Base-by-base conservation (phyloP, 2,113 vertebrate genomes). In the Saccopteryx bilineata region DNA sequence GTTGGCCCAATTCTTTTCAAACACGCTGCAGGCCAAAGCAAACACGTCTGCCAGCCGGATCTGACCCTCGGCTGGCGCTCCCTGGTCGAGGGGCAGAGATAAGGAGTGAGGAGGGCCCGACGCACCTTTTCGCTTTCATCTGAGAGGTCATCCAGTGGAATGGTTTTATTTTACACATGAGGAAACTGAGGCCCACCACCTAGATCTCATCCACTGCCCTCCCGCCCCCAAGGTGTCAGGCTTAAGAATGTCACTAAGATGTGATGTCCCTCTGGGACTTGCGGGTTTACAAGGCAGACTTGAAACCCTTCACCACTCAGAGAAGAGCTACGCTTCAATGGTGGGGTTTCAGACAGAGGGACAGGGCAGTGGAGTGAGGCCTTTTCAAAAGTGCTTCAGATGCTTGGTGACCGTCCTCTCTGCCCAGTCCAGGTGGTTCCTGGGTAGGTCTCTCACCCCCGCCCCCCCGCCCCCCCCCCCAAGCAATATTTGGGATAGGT, bases 11-110 rank as follows among this genome's bases (percentile, higher is more conserved):
- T 83, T 96, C 87, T 91, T 65, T 86, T 78, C 69, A 95, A 96
- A 97, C 74, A 89, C 68, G 68, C 56, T 39, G 24, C 7, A 12
- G 90, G 96, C 97, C 97, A 97, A 96, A 83, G 56, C 91, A 97
- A 97, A 94, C 93, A 82, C 14, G 91, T 89, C 95, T 63, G 72
- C 79, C 68, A 82, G 86, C 82, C 11, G 79, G 52, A 21, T 91
- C 39, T 24, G 24, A 58, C 61, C 52, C 88, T 72, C 48, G 1
- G 48, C 23, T 26, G 26, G 39, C 52, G 18, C 28, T 31, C 83
- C 63, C 69, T 39, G 87, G 33, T 28, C 66, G 0, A 17, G 18
- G n/a, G 79, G 82, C 86, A 88, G 66, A 91, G 96, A 96, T 88
- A 86, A 87, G 52, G 52, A 46, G 19, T 2, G 9, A 18, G n/a